Base-by-base conservation (phyloP, 2,797 vertebrate species). In the Acropternis orthonyx region DNA sequence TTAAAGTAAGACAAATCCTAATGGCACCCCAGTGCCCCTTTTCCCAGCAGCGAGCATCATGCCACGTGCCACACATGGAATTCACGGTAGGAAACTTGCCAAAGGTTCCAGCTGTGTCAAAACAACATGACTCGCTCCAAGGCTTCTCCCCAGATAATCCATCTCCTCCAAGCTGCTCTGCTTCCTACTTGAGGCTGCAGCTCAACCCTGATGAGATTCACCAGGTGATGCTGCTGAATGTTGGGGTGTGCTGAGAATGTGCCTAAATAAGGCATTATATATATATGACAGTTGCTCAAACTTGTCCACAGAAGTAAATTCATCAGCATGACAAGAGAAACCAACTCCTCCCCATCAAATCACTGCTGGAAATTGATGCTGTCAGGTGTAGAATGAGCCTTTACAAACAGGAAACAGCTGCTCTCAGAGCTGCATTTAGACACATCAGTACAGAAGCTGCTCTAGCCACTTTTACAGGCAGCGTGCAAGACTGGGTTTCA, bases 341-440 rank as follows among this genome's bases (percentile, higher is more conserved):
- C 4, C 37, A 12, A 51, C 24, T 23, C 32, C 41, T 39, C 39
- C n/a, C 23, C 48, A 3, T 28, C 18, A 12, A 6, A 18, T 8
- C 54, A 7, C 2, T 17, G 65, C 62, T 52, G 58, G 80, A 59
- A 91, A 88, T 27, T 2, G 78, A 21, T 36, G 71, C 2, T 24
- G 43, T 41, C 92, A 93, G 94, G 86, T 85, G 93, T 58, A 72
- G 84, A 27, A 19, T 5, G 54, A 76, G 73, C 84, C 56, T 23
- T 39, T n/a, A 75, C 72, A 94, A 95, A 93, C 90, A 94, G 95
- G 95, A 93, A 85, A 36, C 93, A 96, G 96, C 95, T 96, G 96
- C 95, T 83, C 34, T 7, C 12, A 14, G 69, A 30, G 87, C 84
- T 48, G 93, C 83, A 1, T 2, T 17, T 7, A 34, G 44, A 61